A percentile compares a stretch with the other conserved stretches of the same genome.
These are phyloP conservation scores for Therioaphis trifolii DNA, from an alignment of 2,888 invertebrate species.

Conservation along the genomic window DNA sequence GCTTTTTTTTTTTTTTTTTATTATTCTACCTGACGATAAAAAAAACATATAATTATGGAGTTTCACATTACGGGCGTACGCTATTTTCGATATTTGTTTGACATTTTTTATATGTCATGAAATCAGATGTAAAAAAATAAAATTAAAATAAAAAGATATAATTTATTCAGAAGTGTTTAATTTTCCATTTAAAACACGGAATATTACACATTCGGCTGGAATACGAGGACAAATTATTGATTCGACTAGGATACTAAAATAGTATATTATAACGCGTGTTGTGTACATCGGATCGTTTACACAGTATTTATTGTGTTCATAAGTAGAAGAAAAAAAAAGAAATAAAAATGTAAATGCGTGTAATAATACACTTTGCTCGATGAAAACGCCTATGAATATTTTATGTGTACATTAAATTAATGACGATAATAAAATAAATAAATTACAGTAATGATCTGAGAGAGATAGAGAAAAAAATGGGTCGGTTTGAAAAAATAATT, in stretches of 20 bases:
- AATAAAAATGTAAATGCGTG: no score
- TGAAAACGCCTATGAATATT: no score
- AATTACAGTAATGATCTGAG: no score
- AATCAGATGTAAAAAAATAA: not conserved
- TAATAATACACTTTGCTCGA: no score
- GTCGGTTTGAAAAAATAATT: no score
- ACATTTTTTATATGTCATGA: not conserved
- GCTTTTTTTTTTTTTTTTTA: no score
- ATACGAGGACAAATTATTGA: not conserved
- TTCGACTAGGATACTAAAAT: not conserved
- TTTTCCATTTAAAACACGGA: not conserved
- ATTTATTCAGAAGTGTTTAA: not conserved
- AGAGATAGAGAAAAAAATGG: no score
- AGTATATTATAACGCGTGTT: not conserved
- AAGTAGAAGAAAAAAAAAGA: no score
- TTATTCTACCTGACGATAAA: not conserved
- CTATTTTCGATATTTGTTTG: not conserved
- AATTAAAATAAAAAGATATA: not conserved
- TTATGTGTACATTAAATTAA: no score
- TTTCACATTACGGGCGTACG: not conserved
- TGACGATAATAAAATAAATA: no score
- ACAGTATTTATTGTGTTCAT: no score
- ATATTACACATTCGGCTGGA: not conserved
- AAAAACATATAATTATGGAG: not conserved
- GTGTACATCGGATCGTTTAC: no score